Percentiles rank a stretch among this genome's conserved stretches.
These are phyloP conservation scores for Ephestia elutella DNA, from an alignment of 1,140 invertebrate genomes.

Conservation along the genomic window DNA sequence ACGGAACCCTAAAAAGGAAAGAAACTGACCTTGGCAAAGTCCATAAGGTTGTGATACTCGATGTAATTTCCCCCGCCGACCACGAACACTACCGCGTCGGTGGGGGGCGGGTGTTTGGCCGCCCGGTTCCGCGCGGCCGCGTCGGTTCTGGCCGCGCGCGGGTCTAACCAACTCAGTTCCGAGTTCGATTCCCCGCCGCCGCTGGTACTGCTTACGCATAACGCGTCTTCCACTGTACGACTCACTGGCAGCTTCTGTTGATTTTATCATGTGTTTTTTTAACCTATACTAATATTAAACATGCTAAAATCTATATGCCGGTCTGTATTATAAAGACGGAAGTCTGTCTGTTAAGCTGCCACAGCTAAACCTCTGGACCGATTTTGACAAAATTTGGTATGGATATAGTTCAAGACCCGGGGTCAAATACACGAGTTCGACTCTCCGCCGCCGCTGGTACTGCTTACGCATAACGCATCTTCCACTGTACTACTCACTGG, in stretches of 20 bases:
- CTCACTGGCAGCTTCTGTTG: constrained; percentile 64
- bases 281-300: no score
- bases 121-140: constrained; percentile 37
- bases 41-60: constrained; percentile 98
- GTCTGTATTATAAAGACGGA: no score
- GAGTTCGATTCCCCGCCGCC: constrained; percentile 24
- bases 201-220: constrained; percentile 18
- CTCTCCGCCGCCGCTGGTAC: constrained; percentile 17
- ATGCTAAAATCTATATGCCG: no score
- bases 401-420: no score
- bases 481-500: constrained; percentile 64
- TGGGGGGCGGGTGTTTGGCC: constrained; percentile 77
- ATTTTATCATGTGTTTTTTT: no score
- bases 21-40: constrained; percentile 90
- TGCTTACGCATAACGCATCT: constrained; percentile 34
- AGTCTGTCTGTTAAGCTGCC: no score
- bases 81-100: constrained; percentile 96
- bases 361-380: no score
- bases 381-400: no score
- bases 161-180: constrained; percentile 63
- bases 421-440: no score
- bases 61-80: constrained; percentile 99
- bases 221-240: constrained; percentile 56
- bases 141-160: constrained; percentile 53
- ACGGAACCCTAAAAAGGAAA: no score